Conservation (phyloP, 1,140 invertebrate genomes). For the Drosophila erecta region DNA sequence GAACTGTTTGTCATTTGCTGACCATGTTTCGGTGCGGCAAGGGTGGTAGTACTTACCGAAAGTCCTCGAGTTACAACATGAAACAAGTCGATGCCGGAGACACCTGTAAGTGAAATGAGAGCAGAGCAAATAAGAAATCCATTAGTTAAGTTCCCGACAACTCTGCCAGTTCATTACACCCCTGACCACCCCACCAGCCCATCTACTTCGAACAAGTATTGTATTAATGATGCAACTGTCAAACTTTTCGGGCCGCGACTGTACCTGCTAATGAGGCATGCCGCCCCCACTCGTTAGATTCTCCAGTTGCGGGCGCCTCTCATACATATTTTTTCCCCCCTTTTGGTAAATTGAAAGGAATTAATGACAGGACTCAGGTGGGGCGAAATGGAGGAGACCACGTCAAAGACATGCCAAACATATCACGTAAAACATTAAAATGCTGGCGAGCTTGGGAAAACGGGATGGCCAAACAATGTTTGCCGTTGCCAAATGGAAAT, state of each 20-base stretch:
- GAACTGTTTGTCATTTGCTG: constrained; percentile 3
- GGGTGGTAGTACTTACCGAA: constrained; percentile 62
- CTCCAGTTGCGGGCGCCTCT: not conserved
- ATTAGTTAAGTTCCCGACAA: constrained; percentile 56
- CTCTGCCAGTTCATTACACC: constrained; percentile 46
- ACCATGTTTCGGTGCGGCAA: not conserved
- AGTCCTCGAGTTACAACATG: constrained; percentile 79
- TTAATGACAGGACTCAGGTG: constrained; percentile 32
- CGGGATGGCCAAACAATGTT: constrained; percentile 8
- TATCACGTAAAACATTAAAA: constrained; percentile 51
- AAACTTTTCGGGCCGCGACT: constrained; percentile 53
- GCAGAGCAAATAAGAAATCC: constrained; percentile 7
- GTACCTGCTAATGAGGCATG: constrained; percentile 50
- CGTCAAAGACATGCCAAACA: constrained; percentile 49
- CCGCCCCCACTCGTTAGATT: not conserved
- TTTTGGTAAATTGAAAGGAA: constrained; percentile 46
- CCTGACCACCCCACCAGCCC: no score
- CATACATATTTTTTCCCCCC: not conserved
- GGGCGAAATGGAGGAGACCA: constrained; percentile 9
- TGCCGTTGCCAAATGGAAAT: constrained; percentile 7
- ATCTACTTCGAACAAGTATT: not conserved
- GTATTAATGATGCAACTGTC: constrained; percentile 74
- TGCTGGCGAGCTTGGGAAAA: not conserved
- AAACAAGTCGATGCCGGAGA: constrained; percentile 74
- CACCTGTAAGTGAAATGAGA: constrained; percentile 53